These are phyloP conservation scores for Patiria pectinifera DNA, from an alignment of 53 echinoderm and acorn worm genomes.

Conservation along the genomic window DNA sequence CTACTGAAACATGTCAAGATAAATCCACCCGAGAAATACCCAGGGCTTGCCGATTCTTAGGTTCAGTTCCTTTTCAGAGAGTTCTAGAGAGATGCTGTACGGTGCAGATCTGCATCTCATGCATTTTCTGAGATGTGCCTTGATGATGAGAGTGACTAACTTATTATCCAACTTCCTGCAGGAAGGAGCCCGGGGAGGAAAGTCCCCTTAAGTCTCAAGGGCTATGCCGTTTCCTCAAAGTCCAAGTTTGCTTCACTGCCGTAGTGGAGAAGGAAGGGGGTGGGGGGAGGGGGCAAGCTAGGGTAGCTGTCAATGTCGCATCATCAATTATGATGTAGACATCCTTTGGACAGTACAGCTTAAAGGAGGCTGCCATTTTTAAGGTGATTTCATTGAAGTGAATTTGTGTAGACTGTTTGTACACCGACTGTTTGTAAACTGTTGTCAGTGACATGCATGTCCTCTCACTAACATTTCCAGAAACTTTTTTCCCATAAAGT, in stretches of 20 bases:
- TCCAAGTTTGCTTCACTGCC: slow-evolving; percentile 11
- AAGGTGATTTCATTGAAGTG: background rate
- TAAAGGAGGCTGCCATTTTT: slow-evolving; percentile 30
- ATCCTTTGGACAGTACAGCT: background rate
- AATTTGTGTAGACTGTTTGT: background rate
- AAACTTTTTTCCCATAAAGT: background rate
- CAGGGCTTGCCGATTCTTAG: background rate
- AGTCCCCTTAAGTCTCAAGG: background rate
- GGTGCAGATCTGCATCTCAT: background rate
- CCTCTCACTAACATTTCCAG: background rate
- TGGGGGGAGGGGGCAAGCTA: background rate
- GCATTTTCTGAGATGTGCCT: background rate
- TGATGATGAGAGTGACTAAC: background rate
- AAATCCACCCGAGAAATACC: background rate
- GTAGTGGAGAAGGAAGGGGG: background rate
- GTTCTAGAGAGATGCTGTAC: background rate
- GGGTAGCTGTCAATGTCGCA: background rate
- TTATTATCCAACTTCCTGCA: background rate
- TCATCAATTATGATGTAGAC: background rate
- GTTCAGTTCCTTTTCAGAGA: background rate
- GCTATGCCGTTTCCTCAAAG: background rate
- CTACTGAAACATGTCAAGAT: no score
- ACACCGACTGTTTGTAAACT: background rate
- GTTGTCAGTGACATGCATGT: background rate
- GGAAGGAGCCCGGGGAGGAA: background rate